Percentiles rank a stretch among this genome's conserved stretches.
These are phyloP conservation scores for Bombyx huttoni DNA, from an alignment of 2,888 invertebrate species.

Conservation along the genomic window DNA sequence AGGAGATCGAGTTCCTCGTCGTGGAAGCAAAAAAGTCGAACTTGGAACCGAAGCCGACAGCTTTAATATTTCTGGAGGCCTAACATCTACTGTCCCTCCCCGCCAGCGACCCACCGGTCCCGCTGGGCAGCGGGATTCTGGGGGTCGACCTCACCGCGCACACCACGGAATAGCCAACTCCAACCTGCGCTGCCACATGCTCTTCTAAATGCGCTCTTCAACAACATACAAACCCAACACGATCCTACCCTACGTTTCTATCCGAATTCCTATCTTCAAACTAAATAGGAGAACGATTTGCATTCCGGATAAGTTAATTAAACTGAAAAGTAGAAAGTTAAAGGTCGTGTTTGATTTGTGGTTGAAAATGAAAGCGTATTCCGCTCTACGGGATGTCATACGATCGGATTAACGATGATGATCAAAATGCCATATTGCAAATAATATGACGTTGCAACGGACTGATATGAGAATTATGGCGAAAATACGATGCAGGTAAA, in stretches of 20 bases:
- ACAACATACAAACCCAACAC: not conserved
- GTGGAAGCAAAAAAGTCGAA: conserved; percentile 94
- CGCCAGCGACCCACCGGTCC: conserved; percentile 82
- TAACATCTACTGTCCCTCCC: conserved; percentile 92
- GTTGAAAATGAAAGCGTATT: conserved; percentile 12
- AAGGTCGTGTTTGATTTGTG: not conserved
- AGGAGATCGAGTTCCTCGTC: conserved; percentile 93
- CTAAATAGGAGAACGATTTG: no score
- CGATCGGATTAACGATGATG: conserved; percentile 21
- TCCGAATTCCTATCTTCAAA: no score
- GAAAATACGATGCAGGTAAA: conserved; percentile 39
- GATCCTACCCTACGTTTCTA: not conserved
- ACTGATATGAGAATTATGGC: conserved; percentile 35
- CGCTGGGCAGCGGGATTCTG: conserved; percentile 74
- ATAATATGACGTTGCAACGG: conserved; percentile 40
- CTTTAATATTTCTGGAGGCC: conserved; percentile 91
- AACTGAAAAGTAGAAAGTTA: not conserved
- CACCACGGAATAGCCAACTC: conserved; percentile 73
- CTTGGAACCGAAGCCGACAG: conserved; percentile 92
- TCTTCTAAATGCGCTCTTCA: conserved; percentile 46
- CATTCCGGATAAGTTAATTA: no score
- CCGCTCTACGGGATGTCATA: conserved; percentile 34
- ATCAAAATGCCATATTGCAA: conserved; percentile 19
- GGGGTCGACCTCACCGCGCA: conserved; percentile 75
- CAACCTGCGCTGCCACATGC: conserved; percentile 73